These are phyloP conservation scores for Drosophila parthenogenetica DNA, from an alignment of 2,888 invertebrate genomes.

Conservation along the genomic window DNA sequence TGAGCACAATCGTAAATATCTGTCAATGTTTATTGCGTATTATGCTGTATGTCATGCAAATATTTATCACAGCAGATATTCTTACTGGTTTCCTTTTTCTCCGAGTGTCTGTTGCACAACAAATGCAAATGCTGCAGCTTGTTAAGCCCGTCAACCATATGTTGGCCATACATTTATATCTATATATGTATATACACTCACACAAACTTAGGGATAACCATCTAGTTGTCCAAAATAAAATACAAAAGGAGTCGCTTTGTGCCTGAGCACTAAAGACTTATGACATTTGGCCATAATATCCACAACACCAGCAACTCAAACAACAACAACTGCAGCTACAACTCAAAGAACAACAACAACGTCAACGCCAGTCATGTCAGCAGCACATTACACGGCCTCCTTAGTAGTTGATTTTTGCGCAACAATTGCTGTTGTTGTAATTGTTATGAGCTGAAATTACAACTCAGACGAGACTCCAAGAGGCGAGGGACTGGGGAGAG, in stretches of 20 bases:
- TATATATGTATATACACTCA: slow-evolving; percentile 24
- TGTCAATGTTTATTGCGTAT: slow-evolving; percentile 44
- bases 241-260: slow-evolving; percentile 44
- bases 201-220: slow-evolving; percentile 3
- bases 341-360: slow-evolving; percentile 8
- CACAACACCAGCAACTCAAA: slow-evolving; percentile 19
- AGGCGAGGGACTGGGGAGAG: background rate
- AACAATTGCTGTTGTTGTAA: slow-evolving; percentile 72
- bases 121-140: slow-evolving; percentile 39
- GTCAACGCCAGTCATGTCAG: slow-evolving; percentile 63
- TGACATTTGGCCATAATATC: slow-evolving; percentile 68
- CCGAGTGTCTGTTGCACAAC: slow-evolving; percentile 37
- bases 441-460: slow-evolving; percentile 78
- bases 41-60: slow-evolving; percentile 57
- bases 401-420: slow-evolving; percentile 64
- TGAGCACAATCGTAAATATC: background rate
- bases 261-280: slow-evolving; percentile 66
- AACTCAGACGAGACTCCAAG: slow-evolving; percentile 26
- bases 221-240: slow-evolving; percentile 15
- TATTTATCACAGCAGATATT: slow-evolving; percentile 59
- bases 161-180: background rate
- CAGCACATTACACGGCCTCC: slow-evolving; percentile 67
- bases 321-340: slow-evolving; percentile 6
- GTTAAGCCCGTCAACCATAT: slow-evolving; percentile 35
- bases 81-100: slow-evolving; percentile 14